A percentile compares a stretch with the other conserved stretches of the same genome.
These are phyloP conservation scores for Vultur gryphus DNA, from an alignment of 2,797 vertebrate genomes.

Conservation along the genomic window DNA sequence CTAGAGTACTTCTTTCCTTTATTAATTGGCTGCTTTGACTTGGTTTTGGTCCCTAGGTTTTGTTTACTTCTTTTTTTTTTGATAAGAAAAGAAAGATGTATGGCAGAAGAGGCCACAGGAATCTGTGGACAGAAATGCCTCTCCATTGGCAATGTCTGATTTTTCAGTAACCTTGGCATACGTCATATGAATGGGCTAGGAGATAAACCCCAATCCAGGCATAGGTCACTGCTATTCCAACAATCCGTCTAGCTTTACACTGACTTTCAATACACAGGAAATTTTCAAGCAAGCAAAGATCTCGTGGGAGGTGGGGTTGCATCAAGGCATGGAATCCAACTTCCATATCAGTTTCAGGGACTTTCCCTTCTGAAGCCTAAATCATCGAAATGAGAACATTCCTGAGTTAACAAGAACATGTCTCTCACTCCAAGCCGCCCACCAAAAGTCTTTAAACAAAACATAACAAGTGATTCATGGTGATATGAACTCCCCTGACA, in stretches of 20 bases:
- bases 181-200: background rate
- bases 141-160: background rate
- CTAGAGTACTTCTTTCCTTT: background rate
- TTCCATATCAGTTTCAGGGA: background rate
- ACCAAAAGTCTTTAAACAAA: background rate
- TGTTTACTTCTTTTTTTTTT: background rate
- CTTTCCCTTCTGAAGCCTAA: background rate
- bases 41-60: background rate
- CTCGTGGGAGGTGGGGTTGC: background rate
- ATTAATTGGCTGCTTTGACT: background rate
- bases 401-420: background rate
- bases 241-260: background rate
- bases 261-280: background rate
- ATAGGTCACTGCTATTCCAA: background rate
- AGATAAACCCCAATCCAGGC: background rate
- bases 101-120: background rate
- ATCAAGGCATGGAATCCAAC: background rate
- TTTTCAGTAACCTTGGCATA: background rate
- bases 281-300: background rate
- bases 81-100: background rate
- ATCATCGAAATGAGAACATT: background rate
- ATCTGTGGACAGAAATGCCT: background rate
- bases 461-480: background rate
- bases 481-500: slow-evolving; percentile 4
- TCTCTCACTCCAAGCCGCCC: background rate